Base-by-base conservation (phyloP, 2,888 invertebrate species). In the Iphiclides podalirius region DNA sequence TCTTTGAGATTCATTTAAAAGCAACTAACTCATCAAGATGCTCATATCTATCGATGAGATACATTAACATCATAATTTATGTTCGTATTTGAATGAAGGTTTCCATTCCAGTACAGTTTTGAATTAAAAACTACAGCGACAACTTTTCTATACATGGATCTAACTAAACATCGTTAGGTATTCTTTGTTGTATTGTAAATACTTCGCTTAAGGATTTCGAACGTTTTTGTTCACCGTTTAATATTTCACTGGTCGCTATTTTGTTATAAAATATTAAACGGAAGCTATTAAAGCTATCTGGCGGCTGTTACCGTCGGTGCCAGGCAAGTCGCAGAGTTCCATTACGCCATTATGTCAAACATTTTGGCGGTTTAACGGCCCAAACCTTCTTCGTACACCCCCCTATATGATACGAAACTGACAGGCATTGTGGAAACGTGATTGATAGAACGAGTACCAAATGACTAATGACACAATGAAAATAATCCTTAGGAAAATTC, bases 361-460 rank as follows among this genome's bases (percentile, higher is more conserved):
- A 73, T 75, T 75, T 73, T 57, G 63, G 58, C 56, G 67, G 73
- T 70, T 75, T 79, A 79, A 81, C 75, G 66, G 72, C 70, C 72
- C 63, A 83, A 81, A 74, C 78, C 76, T 79, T 77, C 70, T 59
- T 76, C 77, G 64, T 63, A 64, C 59, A 66, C 72, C 79, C 78
- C 72, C n/a, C n/a, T n/a, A n/a, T 57, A 54, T 47, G 59, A 55
- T 54, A 50, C 54, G 44, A 65, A 64, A 64, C 68, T 70, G 80
- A 75, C 81, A 63, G 69, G 73, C 74, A 84, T 86, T 87, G 86
- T 87, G 78, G 65, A 67, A 78, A 72, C 61, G 77, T 86, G 85
- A 86, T 86, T 85, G 81, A 87, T 86, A 73, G 72, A 66, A 59
- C 52, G 66, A 60, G 55, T 59, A 65, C 63, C 67, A 67, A 72